Evolutionary conservation across 2,888 invertebrate genomes (phyloP), one percentile per base, ranked within the genome.

Genomic region (Gortyna flavago): DNA sequence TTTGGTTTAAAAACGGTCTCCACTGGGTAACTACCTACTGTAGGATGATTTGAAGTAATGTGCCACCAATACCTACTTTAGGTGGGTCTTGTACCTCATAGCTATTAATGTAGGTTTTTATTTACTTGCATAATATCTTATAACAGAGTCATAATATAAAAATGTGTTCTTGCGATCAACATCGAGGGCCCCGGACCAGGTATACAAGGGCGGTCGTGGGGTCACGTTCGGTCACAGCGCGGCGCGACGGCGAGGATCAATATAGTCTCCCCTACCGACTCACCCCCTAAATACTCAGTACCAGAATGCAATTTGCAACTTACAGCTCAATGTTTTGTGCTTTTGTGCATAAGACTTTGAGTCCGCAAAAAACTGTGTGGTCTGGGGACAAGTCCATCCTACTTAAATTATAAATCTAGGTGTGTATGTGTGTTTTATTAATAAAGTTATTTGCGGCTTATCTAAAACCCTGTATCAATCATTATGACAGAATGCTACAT

Each of bases 151-250:
- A 35, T 54, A 62, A 21, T 64, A 51, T 41, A 48, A 44, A 64
- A 81, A 54, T 76, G 76, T 78, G 75, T 75, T 72, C 59, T 54
- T 32, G 79, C 80, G 75, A 78, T 80, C 72, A 80, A 69, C 80
- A 70, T 57, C 48, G 69, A 76, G 67, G 73, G 72, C 75, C 71
- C 76, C 85, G 84, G 83, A 76, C 87, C 89, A 92, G 91, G 90
- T 91, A 88, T 79, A 90, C 92, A 93, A 93, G 93, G 93, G 92
- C 92, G 92, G 90, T 89, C 87, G 91, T 85, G 92, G 94, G 96
- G 95, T 97, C 95, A 96, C 88, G 93, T 91, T 93, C 94, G 96
- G 96, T 96, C 96, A 96, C 86, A 91, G 92, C 89, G 90, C 93
- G 96, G 90, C 96, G 96, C 95, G 96, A 95, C 95, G 92, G 90